Evolutionary conservation across 2,888 invertebrate genomes (phyloP).

Genomic region (Tridacna gigas): DNA sequence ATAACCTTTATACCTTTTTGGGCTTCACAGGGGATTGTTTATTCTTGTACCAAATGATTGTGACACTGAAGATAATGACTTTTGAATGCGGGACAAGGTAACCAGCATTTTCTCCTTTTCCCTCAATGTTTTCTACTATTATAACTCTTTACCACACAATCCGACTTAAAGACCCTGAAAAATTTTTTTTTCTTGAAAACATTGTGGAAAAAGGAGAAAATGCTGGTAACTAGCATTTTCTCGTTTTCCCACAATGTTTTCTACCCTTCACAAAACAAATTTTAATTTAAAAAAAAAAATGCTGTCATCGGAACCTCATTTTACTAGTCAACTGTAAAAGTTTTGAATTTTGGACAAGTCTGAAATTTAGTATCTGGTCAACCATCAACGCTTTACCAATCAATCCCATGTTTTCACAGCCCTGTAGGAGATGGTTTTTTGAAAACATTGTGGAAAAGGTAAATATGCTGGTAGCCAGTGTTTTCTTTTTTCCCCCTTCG

Average conservation of each 20-base stretch:
- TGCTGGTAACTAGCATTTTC: background rate
- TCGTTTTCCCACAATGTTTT: background rate
- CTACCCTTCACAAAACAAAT: no score
- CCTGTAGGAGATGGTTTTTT: background rate
- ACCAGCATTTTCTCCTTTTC: background rate
- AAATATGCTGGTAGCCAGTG: background rate
- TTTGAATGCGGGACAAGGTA: background rate
- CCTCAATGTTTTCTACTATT: background rate
- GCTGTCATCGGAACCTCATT: no score
- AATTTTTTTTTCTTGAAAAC: background rate
- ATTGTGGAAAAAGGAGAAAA: slow-evolving; percentile 4
- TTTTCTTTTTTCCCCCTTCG: background rate
- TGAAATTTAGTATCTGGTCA: background rate
- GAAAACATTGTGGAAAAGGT: background rate
- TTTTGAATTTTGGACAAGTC: no score
- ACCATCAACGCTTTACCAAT: background rate
- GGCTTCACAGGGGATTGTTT: no score
- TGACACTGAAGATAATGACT: no score
- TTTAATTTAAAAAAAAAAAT: no score
- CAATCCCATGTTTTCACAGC: background rate
- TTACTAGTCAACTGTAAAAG: no score
- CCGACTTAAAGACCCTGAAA: no score
- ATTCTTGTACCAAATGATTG: no score
- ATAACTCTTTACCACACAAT: no score
- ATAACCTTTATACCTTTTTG: background rate